phyloP scores from a whole-genome alignment of 2,888 invertebrate genomes.

The Teleiodes luculella region DNA sequence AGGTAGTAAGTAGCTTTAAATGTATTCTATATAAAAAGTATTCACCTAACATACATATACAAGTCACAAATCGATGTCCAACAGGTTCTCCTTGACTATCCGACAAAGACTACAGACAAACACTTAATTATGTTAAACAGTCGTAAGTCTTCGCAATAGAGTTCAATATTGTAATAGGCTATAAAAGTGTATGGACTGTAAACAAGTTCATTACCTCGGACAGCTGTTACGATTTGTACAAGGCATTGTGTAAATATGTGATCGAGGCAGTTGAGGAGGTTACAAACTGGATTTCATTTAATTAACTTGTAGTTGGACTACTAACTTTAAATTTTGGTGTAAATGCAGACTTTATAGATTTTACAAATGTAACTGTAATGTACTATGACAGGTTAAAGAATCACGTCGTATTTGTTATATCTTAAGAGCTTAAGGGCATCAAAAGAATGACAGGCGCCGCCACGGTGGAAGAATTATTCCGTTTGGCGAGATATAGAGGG shows the following conservation, averaged over 20 bases:
- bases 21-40: not conserved
- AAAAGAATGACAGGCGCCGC: too few relatives aligned
- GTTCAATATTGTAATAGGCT: not conserved
- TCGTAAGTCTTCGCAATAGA: not conserved
- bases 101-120: not conserved
- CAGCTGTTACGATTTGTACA: not conserved
- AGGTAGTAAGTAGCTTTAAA: too few relatives aligned
- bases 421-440: too few relatives aligned
- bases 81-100: slow-evolving; percentile 4
- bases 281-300: not conserved
- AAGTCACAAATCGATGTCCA: slow-evolving; percentile 4
- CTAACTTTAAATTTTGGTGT: too few relatives aligned
- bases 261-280: not conserved
- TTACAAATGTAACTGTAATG: too few relatives aligned
- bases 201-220: not conserved
- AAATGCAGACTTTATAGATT: too few relatives aligned
- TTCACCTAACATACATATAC: not conserved
- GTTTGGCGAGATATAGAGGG: too few relatives aligned
- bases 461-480: too few relatives aligned
- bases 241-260: slow-evolving; percentile 1
- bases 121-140: not conserved
- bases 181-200: not conserved
- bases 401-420: too few relatives aligned
- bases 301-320: too few relatives aligned
- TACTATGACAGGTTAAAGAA: too few relatives aligned